Percentiles rank a stretch among this genome's conserved stretches.
Evolutionary conservation across 2,113 vertebrate genomes (phyloP).

Genomic region (Corythaixoides concolor): DNA sequence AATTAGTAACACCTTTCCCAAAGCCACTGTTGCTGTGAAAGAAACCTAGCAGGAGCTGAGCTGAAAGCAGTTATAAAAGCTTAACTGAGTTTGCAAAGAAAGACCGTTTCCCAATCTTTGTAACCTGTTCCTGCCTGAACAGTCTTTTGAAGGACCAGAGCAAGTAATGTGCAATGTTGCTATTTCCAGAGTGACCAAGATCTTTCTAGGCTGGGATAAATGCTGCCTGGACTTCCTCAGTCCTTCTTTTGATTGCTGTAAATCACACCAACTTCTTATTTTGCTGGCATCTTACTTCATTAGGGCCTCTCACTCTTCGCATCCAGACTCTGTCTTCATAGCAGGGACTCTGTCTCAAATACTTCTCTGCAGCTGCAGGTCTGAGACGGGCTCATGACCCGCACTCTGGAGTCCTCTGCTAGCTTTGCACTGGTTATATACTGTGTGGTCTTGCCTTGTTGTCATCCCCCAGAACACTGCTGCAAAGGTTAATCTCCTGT

Average conservation of each 20-base stretch:
- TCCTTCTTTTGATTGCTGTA: neutral
- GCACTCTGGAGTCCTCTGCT: neutral
- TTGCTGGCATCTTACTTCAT: neutral
- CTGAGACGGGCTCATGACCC: neutral
- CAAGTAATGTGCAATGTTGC: neutral
- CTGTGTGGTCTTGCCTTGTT: neutral
- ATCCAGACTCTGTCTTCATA: accelerated
- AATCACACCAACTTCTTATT: neutral
- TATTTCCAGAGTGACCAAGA: neutral
- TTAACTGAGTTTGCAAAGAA: neutral
- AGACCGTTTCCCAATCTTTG: neutral
- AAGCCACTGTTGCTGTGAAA: neutral
- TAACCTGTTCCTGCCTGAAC: neutral
- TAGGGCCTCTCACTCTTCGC: neutral
- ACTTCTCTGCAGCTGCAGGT: neutral
- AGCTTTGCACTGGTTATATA: neutral
- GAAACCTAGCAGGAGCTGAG: neutral
- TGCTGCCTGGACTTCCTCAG: neutral
- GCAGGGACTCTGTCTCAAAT: neutral
- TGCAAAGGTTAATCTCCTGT: neutral
- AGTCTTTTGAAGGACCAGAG: neutral
- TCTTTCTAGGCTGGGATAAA: neutral
- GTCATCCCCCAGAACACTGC: neutral
- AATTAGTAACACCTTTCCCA: neutral
- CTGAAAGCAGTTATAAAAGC: neutral